Conservation (phyloP, 2,113 vertebrate species). For the Mustelus asterias region DNA sequence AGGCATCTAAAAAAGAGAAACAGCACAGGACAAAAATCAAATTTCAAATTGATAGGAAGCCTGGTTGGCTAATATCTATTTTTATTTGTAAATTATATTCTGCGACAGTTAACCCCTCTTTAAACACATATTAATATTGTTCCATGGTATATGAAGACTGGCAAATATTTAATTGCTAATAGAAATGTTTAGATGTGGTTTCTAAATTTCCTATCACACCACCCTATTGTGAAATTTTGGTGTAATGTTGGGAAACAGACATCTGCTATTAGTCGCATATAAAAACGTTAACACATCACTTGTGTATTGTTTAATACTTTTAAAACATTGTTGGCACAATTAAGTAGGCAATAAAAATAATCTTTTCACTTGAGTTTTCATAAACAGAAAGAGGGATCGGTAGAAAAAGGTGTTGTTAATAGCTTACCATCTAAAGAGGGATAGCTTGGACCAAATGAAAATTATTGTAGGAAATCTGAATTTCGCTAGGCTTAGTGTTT, state of each 20-base stretch:
- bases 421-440: neutral
- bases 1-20: neutral
- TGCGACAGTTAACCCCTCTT: neutral
- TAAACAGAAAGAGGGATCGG: neutral
- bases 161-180: neutral
- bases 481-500: neutral
- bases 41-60: neutral
- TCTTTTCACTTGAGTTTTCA: neutral
- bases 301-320: neutral
- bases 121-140: neutral
- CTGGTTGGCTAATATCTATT: neutral
- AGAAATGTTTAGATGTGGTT: neutral
- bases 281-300: neutral
- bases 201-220: neutral
- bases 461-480: neutral
- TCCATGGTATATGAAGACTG: neutral
- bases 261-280: neutral
- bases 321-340: neutral
- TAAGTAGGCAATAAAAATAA: neutral
- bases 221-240: neutral
- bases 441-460: neutral
- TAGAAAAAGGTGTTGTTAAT: neutral
- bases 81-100: neutral
- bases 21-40: neutral
- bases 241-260: neutral